Base-by-base conservation (phyloP, 1,140 invertebrate genomes). In the Fopius arisanus region DNA sequence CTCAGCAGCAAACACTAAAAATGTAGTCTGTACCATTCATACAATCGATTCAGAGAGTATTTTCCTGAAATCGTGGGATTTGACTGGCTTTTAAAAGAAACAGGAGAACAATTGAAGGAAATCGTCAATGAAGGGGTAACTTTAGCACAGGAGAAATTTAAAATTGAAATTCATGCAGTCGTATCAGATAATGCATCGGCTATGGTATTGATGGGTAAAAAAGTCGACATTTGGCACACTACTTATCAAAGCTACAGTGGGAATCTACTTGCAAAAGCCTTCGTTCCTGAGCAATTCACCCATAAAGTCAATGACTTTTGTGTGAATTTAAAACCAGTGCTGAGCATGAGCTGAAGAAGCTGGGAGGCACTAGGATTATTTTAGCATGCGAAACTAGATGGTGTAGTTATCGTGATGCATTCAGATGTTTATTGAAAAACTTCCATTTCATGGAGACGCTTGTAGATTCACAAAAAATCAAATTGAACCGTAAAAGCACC, bases 151-250 rank as follows among this genome's bases (percentile, higher is more conserved):
- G 40, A 70, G 16, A 62, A 59, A 21, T 77, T 41, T 31, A 77
- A 77, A 29, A 41, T 48, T 26, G 62, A 51, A 23, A 65, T 74
- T 0, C 71, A 77, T 54, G 68, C 68, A 7, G 72, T 73, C 0
- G 48, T 73, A 26, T 68, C 75, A 6, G 70, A 75, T 19, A 70
- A 77, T 72, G 67, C 70, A 3, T 72, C 73, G 6, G 65, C 31
- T 16, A 77, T 77, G 54, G 62, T 68, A 10, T 5, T 9, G 12
- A 77, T 75, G 73, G 76, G 76, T 6, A 67, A 67, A 67, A 33
- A 28, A n/a, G 31, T 40, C 19, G n/a, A 77, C 16, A 37, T 73
- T 10, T 77, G 70, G 73, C 70, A 77, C 16, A 29, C 33, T 7
- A 72, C 73, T 5, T 73, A 70, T 16, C 51, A 66, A 31, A 75